phyloP scores from a whole-genome alignment of 2,797 vertebrate genomes.

The Myotis vivesi region DNA sequence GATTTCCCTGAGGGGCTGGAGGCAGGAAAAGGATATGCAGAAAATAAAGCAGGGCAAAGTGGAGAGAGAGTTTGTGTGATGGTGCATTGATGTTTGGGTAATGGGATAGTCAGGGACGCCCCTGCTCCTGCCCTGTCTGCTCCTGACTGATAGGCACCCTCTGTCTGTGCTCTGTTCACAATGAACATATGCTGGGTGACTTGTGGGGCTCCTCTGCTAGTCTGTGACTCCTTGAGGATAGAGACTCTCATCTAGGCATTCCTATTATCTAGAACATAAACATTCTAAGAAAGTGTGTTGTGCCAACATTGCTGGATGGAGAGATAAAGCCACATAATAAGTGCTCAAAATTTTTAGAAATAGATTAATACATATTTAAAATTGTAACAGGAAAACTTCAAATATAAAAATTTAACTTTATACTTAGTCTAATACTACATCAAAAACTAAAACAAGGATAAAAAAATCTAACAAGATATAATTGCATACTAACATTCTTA shows the following conservation, averaged over 20 bases:
- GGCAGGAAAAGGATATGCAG: neutral
- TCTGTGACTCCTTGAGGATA: neutral
- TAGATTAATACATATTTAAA: conserved; percentile 3
- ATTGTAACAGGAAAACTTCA: neutral
- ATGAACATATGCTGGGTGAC: neutral
- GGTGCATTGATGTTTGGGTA: neutral
- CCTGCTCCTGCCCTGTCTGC: neutral
- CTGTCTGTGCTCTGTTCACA: neutral
- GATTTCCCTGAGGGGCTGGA: neutral
- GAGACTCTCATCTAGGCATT: neutral
- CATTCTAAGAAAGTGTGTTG: neutral
- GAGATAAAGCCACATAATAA: neutral
- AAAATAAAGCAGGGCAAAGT: neutral
- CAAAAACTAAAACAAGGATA: neutral
- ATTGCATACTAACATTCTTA: neutral
- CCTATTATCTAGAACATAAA: neutral
- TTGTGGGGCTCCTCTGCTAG: neutral
- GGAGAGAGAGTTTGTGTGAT: neutral
- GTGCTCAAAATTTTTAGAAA: neutral
- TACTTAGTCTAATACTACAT: neutral
- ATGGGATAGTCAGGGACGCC: neutral
- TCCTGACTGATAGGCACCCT: neutral
- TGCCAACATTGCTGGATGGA: neutral
- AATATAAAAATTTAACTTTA: conserved; percentile 33
- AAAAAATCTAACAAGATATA: neutral